A percentile compares a stretch with the other conserved stretches of the same genome.
phyloP scores from a whole-genome alignment of 2,113 vertebrate genomes.

The Macrotus californicus region DNA sequence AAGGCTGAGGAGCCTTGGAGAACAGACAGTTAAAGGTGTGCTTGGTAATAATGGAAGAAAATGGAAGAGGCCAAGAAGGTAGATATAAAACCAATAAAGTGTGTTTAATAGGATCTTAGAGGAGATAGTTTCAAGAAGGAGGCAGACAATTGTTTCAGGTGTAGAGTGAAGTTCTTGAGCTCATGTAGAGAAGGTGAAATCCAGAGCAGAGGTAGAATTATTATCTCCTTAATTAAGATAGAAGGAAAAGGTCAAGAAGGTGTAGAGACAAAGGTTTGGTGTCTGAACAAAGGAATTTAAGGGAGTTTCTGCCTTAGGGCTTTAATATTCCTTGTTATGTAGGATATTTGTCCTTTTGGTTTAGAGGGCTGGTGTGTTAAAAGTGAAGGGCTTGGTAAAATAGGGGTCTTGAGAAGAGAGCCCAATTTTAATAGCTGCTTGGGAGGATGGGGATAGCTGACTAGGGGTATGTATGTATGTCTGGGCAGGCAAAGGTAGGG shows the following conservation, averaged over 20 bases:
- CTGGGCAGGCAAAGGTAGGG: neutral
- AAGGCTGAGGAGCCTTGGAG: neutral
- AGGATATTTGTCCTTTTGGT: neutral
- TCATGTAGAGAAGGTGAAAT: neutral
- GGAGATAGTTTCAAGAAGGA: neutral
- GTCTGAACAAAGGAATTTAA: constrained; percentile 11
- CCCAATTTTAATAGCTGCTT: neutral
- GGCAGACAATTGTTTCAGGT: neutral
- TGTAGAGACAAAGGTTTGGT: neutral
- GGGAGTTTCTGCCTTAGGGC: neutral
- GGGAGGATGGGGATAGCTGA: neutral
- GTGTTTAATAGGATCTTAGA: neutral
- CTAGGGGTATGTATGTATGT: neutral
- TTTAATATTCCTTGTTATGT: neutral
- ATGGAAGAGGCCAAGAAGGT: neutral
- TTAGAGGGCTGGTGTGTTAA: neutral
- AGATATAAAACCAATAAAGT: neutral
- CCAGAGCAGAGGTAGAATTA: neutral
- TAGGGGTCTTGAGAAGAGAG: neutral
- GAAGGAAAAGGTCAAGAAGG: neutral
- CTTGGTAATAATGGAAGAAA: neutral
- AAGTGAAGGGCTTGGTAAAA: neutral
- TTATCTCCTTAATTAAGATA: constrained; percentile 3
- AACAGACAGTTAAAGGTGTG: neutral
- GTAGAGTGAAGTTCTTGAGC: neutral